Conservation (phyloP, 1,140 invertebrate species). For the Aphaenogaster ashmeadi region DNA sequence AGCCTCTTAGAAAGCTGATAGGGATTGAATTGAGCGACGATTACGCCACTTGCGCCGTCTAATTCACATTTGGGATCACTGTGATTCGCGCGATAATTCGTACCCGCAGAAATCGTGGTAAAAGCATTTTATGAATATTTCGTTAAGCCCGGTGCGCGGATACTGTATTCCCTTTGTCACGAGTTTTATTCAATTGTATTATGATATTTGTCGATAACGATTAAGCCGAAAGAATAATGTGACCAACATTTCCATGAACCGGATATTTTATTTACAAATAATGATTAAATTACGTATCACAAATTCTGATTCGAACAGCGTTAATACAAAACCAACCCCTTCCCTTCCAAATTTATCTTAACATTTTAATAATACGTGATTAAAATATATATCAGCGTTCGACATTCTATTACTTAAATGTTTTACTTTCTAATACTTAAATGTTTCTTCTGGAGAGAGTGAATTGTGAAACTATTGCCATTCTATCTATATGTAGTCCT, state of each 20-base stretch:
- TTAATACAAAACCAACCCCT: background rate
- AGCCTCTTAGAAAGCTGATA: conserved; percentile 36
- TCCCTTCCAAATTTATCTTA: conserved; percentile 11
- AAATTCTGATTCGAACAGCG: background rate
- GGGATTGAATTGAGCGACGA: conserved; percentile 30
- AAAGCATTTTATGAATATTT: conserved; percentile 18
- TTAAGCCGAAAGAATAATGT: conserved; percentile 22
- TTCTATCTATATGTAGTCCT: background rate
- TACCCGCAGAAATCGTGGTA: background rate
- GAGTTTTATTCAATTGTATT: conserved; percentile 12
- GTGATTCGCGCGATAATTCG: conserved; percentile 15
- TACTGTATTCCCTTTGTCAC: background rate
- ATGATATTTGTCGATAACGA: conserved; percentile 19
- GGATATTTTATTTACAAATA: conserved; percentile 24
- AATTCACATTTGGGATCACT: conserved; percentile 29
- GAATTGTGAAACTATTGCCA: background rate
- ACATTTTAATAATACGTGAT: background rate
- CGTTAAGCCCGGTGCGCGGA: background rate
- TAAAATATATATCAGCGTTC: background rate
- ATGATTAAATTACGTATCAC: background rate
- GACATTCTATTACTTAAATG: background rate
- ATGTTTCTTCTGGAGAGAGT: background rate
- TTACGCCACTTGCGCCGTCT: conserved; percentile 30
- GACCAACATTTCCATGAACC: background rate
- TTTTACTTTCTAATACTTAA: background rate